These are phyloP conservation scores for Diabrotica balteata DNA, from an alignment of 2,888 invertebrate species.

Conservation along the genomic window DNA sequence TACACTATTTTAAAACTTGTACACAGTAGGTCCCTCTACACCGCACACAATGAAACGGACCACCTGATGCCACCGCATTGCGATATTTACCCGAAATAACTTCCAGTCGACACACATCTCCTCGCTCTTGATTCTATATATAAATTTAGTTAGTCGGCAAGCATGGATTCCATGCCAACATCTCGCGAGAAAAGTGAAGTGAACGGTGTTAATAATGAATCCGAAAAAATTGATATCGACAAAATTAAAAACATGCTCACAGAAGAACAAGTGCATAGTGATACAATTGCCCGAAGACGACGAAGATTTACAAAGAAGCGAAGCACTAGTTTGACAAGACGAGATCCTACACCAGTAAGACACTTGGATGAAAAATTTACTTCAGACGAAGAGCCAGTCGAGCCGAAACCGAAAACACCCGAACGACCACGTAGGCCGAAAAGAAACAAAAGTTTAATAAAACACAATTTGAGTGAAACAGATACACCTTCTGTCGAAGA, in stretches of 20 bases:
- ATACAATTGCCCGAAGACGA: constrained; percentile 67
- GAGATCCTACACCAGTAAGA: constrained; percentile 71
- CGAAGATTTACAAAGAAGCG: constrained; percentile 69
- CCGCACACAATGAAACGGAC: neutral
- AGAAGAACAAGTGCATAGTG: constrained; percentile 62
- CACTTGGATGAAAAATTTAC: constrained; percentile 51
- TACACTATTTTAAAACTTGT: too few relatives aligned
- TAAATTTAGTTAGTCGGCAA: constrained; percentile 52
- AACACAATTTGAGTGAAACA: constrained; percentile 30
- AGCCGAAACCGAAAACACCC: constrained; percentile 51
- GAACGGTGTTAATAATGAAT: constrained; percentile 24
- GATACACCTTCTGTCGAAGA: constrained; percentile 32
- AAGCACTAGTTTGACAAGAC: constrained; percentile 62
- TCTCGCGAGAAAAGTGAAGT: constrained; percentile 37
- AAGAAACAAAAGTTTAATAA: constrained; percentile 33
- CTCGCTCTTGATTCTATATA: constrained; percentile 46
- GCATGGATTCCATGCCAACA: constrained; percentile 55
- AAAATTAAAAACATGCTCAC: constrained; percentile 55
- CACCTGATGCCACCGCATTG: constrained; percentile 9
- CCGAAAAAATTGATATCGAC: constrained; percentile 40
- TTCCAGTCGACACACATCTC: constrained; percentile 18
- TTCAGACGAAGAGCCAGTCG: constrained; percentile 56
- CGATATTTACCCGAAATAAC: constrained; percentile 35
- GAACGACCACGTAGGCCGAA: constrained; percentile 49
- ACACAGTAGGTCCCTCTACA: constrained; percentile 9